Evolutionary conservation across 2,888 invertebrate genomes (phyloP).

Genomic region (Diplazon laetatorius): DNA sequence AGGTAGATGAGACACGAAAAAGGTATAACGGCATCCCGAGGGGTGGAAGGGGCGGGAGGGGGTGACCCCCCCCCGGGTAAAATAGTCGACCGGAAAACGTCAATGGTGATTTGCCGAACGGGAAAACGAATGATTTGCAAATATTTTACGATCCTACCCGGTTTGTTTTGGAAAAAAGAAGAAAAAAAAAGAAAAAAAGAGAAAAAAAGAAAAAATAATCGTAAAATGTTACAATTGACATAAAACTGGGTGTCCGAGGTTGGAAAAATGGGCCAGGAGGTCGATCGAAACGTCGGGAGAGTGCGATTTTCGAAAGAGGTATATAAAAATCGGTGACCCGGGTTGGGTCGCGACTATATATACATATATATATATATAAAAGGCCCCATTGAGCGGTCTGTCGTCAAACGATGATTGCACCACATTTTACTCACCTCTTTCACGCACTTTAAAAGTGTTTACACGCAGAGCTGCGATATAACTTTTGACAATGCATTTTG

Average conservation of each 20-base stretch:
- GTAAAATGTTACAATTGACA: slow-evolving; percentile 68
- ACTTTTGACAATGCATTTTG: too few relatives aligned
- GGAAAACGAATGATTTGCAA: slow-evolving; percentile 30
- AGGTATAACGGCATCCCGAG: too few relatives aligned
- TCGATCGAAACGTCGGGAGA: slow-evolving; percentile 11
- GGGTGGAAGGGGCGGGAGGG: too few relatives aligned
- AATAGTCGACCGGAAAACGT: too few relatives aligned
- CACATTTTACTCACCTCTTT: slow-evolving; percentile 69
- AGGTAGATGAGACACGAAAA: slow-evolving; percentile 41
- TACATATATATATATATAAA: slow-evolving; percentile 11
- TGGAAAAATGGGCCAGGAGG: slow-evolving; percentile 20
- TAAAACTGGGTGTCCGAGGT: slow-evolving; percentile 53
- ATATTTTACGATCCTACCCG: slow-evolving; percentile 53
- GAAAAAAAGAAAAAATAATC: neutral
- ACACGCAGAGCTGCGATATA: too few relatives aligned
- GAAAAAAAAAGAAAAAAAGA: too few relatives aligned
- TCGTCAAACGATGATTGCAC: slow-evolving; percentile 67
- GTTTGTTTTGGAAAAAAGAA: neutral
- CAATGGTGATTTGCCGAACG: too few relatives aligned
- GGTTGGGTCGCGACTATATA: too few relatives aligned
- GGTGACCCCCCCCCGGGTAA: too few relatives aligned
- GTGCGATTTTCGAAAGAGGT: neutral
- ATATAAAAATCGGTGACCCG: too few relatives aligned
- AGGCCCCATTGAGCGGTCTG: slow-evolving; percentile 34
- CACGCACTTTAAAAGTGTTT: slow-evolving; percentile 27